A percentile compares a stretch with the other conserved stretches of the same genome.
Evolutionary conservation across 1,140 invertebrate species (phyloP).

Genomic region (Hetaerina americana): DNA sequence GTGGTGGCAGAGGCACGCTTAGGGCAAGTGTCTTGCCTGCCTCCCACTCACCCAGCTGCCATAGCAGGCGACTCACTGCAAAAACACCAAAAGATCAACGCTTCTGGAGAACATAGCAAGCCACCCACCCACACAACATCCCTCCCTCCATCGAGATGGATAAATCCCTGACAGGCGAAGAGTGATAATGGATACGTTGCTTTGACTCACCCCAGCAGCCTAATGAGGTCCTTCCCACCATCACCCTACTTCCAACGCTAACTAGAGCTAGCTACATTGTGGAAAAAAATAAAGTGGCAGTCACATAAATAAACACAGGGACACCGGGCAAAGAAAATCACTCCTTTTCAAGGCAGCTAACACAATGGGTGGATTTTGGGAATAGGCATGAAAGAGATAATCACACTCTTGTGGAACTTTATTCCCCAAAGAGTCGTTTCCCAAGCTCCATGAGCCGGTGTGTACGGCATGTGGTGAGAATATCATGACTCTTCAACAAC

Average conservation of each 20-base stretch:
- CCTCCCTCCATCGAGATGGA: not conserved
- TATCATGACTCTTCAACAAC: conserved; percentile 72
- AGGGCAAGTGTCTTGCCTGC: too few species aligned
- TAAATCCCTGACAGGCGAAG: not conserved
- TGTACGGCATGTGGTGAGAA: conserved; percentile 65
- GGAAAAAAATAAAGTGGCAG: too few species aligned
- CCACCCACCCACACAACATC: not conserved
- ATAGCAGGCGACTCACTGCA: conserved; percentile 4
- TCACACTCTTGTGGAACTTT: conserved; percentile 22
- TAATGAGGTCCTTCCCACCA: too few species aligned
- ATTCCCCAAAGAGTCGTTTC: conserved; percentile 71
- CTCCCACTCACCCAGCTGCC: not conserved
- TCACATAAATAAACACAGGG: too few species aligned
- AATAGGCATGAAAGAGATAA: not conserved
- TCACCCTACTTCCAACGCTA: too few species aligned
- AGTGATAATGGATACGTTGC: not conserved
- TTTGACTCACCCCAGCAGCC: too few species aligned
- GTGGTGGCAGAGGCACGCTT: too few species aligned
- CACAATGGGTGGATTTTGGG: not conserved
- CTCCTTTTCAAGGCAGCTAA: too few species aligned
- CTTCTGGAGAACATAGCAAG: not conserved
- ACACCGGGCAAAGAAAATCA: too few species aligned
- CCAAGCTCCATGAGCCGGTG: conserved; percentile 79
- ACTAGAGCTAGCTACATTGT: too few species aligned
- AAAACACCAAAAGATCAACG: conserved; percentile 9